Conservation (phyloP, 2,888 invertebrate species). For the Abscondita cerata region DNA sequence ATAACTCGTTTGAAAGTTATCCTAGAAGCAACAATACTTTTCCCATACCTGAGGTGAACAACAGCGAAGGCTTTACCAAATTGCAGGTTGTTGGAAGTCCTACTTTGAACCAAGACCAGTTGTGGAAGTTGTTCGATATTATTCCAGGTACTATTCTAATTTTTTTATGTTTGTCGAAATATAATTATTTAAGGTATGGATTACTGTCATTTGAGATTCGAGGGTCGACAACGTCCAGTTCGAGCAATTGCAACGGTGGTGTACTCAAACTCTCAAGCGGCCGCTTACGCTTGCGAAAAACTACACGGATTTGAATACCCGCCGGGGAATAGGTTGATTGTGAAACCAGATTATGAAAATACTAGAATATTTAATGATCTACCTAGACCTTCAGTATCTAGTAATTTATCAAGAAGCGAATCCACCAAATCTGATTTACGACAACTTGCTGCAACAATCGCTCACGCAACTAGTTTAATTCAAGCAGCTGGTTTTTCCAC, state of each 20-base stretch:
- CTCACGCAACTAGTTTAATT: conserved; percentile 78
- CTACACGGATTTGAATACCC: conserved; percentile 93
- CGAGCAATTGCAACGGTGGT: conserved; percentile 70
- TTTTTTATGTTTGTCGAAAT: background rate
- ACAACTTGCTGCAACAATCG: conserved; percentile 75
- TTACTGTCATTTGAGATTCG: conserved; percentile 64
- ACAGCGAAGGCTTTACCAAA: conserved; percentile 62
- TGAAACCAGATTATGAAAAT: conserved; percentile 66
- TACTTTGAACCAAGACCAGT: conserved; percentile 72
- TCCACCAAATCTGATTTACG: conserved; percentile 61
- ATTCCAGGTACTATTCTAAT: conserved; percentile 68
- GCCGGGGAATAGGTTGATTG: conserved; percentile 81
- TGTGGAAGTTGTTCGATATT: conserved; percentile 87
- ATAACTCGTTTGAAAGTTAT: conserved; percentile 18
- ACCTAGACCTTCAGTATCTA: conserved; percentile 2
- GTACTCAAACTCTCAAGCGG: conserved; percentile 74
- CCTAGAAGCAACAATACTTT: conserved; percentile 45
- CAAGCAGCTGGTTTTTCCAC: conserved; percentile 65
- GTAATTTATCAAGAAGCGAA: background rate
- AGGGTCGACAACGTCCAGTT: conserved; percentile 61
- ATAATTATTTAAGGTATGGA: conserved; percentile 61
- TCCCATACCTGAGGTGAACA: conserved; percentile 49
- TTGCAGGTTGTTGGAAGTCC: conserved; percentile 79
- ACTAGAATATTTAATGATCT: conserved; percentile 14
- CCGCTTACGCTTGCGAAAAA: conserved; percentile 82